These are phyloP conservation scores for Sphaeramia orbicularis DNA, from an alignment of 2,797 vertebrate species.

Conservation along the genomic window DNA sequence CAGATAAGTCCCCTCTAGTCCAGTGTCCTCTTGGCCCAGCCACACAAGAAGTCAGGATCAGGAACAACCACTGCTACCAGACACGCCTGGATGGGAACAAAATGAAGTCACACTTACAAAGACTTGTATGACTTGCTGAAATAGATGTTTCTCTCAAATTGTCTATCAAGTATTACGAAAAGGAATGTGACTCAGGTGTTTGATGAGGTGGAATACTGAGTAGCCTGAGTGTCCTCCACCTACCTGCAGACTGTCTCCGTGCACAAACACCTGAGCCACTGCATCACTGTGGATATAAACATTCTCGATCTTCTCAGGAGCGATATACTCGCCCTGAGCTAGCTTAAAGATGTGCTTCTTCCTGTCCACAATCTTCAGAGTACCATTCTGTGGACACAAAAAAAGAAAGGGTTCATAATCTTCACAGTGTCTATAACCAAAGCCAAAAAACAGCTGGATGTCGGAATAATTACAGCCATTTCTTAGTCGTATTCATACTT, in stretches of 20 bases:
- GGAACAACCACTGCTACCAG: conserved; percentile 93
- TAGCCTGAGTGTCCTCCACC: conserved; percentile 7
- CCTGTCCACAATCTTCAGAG: conserved; percentile 94
- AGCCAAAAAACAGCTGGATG: not conserved
- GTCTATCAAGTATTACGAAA: too few species aligned
- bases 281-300: conserved; percentile 90
- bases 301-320: conserved; percentile 97
- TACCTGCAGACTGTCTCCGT: conserved; percentile 97
- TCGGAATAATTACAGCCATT: too few species aligned
- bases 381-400: conserved; percentile 88
- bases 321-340: conserved; percentile 97
- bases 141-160: too few species aligned
- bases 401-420: not conserved
- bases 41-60: conserved; percentile 87
- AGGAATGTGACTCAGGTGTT: too few species aligned
- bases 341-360: conserved; percentile 99
- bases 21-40: conserved; percentile 90
- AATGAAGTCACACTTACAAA: not conserved
- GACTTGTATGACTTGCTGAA: not conserved
- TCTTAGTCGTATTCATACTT: too few species aligned
- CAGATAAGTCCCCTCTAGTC: conserved; percentile 86
- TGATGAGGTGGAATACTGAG: too few species aligned
- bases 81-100: conserved; percentile 83
- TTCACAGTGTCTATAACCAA: not conserved
- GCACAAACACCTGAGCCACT: conserved; percentile 91